Evolutionary conservation across 2,888 invertebrate genomes (phyloP), one percentile per base, ranked within the genome.

Genomic region (Hecatera dysodea): DNA sequence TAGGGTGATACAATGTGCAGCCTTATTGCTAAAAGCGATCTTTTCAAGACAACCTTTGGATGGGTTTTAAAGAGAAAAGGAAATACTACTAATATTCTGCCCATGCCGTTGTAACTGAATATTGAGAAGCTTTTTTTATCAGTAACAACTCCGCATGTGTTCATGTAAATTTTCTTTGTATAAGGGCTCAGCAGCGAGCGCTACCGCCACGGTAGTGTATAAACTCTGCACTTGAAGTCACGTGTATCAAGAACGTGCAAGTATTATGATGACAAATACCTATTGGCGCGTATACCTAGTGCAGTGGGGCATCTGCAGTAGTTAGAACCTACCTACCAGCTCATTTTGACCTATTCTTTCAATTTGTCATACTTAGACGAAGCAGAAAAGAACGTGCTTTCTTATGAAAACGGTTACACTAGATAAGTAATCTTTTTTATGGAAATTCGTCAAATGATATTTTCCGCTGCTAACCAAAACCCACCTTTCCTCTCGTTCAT

Each of bases 191-290:
- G 7, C 17, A 57, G 46, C 17, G 17, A n/a, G n/a, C 27, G 48
- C 48, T 15, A 11, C 27, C 53, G 48, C 27, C 59, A 33, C 50
- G 42, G 55, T 63, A 62, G 48, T 55, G 48, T 48, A 50, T 63
- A 80, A n/a, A n/a, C n/a, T 75, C 62, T 80, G 76, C 29, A 80
- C 81, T 78, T 67, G 52, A 80, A 27, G 29, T 48, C 72, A 77
- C 67, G 74, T 80, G 66, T 66, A 65, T 59, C 33, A 36, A 50
- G 59, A 74, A 77, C 60, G 66, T 74, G 67, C 29, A 46, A 19
- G 27, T 63, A 48, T 56, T 42, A 61, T 66, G 74, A 80, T 83
- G 80, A 64, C 68, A 50, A 55, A 29, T 60, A 53, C 56, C n/a
- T 33, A 66, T 29, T 44, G 33, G 22, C 57, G 17, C 33, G 42